These are phyloP conservation scores for Colostygia pectinataria DNA, from an alignment of 2,888 invertebrate species.

Conservation along the genomic window DNA sequence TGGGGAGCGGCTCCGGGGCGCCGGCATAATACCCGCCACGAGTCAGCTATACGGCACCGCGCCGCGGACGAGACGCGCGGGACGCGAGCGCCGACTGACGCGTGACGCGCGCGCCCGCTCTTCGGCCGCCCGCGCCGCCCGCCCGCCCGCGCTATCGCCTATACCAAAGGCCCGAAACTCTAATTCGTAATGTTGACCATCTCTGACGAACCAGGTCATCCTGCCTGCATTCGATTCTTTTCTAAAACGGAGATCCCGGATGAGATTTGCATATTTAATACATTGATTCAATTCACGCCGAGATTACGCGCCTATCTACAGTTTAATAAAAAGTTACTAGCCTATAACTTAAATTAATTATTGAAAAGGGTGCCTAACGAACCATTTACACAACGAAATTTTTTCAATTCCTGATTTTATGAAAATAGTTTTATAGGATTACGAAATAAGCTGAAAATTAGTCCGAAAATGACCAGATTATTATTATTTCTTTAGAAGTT, in stretches of 20 bases:
- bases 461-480: too few relatives aligned
- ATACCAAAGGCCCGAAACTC: conserved; percentile 37
- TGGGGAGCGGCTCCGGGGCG: conserved; percentile 63
- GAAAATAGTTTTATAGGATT: too few relatives aligned
- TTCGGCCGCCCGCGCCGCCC: conserved; percentile 34
- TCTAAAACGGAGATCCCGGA: conserved; percentile 54
- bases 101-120: conserved; percentile 30
- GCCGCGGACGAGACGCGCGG: conserved; percentile 42
- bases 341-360: conserved; percentile 56
- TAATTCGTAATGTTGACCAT: conserved; percentile 76
- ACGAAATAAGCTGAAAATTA: too few relatives aligned
- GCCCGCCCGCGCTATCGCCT: conserved; percentile 38
- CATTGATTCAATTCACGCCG: conserved; percentile 55
- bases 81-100: conserved; percentile 47
- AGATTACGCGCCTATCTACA: conserved; percentile 49
- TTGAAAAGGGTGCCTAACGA: conserved; percentile 44
- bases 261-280: conserved; percentile 69
- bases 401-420: conserved; percentile 11
- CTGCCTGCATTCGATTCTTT: conserved; percentile 69
- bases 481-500: too few relatives aligned
- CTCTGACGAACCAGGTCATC: conserved; percentile 74
- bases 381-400: conserved; percentile 39
- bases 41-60: conserved; percentile 44
- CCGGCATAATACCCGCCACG: conserved; percentile 69
- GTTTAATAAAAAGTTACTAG: conserved; percentile 67